phyloP scores from a whole-genome alignment of 1,140 invertebrate genomes.

The Aphelinus certus region DNA sequence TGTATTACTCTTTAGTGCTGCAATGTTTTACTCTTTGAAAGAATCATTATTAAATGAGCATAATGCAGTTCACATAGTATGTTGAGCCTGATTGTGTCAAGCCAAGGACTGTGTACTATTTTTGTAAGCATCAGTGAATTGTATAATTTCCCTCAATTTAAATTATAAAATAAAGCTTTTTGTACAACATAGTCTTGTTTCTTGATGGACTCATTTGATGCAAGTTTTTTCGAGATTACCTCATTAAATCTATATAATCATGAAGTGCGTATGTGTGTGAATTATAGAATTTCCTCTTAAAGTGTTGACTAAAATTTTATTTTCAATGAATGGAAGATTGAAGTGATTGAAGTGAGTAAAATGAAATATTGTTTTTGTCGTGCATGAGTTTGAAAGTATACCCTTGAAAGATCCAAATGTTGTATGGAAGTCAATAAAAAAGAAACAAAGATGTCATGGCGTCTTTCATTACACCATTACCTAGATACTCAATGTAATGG shows the following conservation, averaged over 20 bases:
- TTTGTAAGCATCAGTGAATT: conserved; percentile 54
- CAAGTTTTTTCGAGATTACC: conserved; percentile 37
- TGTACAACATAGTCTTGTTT: conserved; percentile 40
- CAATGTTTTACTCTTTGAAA: conserved; percentile 42
- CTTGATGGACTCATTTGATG: conserved; percentile 30
- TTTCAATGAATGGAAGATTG: conserved; percentile 54
- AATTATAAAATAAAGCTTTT: conserved; percentile 41
- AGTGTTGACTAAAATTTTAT: conserved; percentile 31
- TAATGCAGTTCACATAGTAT: conserved; percentile 45
- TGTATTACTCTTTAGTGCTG: conserved; percentile 38
- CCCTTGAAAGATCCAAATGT: conserved; percentile 50
- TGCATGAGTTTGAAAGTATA: conserved; percentile 46
- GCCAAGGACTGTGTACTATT: conserved; percentile 59
- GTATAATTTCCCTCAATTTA: conserved; percentile 36
- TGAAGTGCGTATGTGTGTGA: conserved; percentile 33
- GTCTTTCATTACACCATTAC: too few relatives aligned
- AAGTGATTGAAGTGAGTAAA: conserved; percentile 29
- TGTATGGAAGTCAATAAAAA: conserved; percentile 56
- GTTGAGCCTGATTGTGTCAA: conserved; percentile 48
- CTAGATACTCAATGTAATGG: too few relatives aligned
- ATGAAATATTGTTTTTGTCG: conserved; percentile 39
- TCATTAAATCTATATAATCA: conserved; percentile 34
- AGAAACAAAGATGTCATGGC: conserved; percentile 34
- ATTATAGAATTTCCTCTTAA: conserved; percentile 33
- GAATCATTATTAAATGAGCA: conserved; percentile 18